Base-by-base conservation (phyloP, 2,888 invertebrate species). In the Meloe dianella region DNA sequence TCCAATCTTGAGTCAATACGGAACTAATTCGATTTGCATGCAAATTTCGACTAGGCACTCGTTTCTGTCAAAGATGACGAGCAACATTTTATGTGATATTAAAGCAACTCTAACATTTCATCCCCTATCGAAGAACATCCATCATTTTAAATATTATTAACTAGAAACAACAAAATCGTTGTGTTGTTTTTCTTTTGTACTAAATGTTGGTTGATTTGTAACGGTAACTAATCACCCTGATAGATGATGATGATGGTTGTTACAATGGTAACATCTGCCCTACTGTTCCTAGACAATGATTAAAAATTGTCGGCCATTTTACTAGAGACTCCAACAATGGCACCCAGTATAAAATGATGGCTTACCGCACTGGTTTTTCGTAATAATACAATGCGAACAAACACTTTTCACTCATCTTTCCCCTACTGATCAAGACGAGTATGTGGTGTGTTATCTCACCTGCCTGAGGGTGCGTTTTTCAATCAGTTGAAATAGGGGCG, bases 21-120 rank as follows among this genome's bases (percentile, higher is more conserved):
- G 79, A 81, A 79, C 77, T 81, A 81, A 82, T 82, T 81, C 80
- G 80, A 81, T 81, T 82, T 82, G 78, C 74, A 82, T 82, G 82
- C 77, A 82, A 82, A 82, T 81, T 79, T 78, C 71, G 66, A 71
- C 70, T 64, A 51, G 24, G 54, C 51, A 29, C 56, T 54, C 14
- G 14, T 14, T 35, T 24, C 61, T 61, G 67, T 57, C 67, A 63
- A 61, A 60, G 57, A 67, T 65, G 68, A 68, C 65, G 60, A 63
- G 56, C 30, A 54, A 60, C 67, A 32, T 62, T 62, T 62, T 29
- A 61, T 24, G 38, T 35, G 10, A 35, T 60, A 8, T 35, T 60
- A 17, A 30, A 60, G 27, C 17, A 60, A 61, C 14, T 61, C 47
- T 9, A 57, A 29, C 57, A n/a, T 57, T n/a, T 6, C 22, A 29